Evolutionary conservation across 2,888 invertebrate species (phyloP), one percentile per base, ranked within the genome.

Genomic region (Gasteruption jaculator): DNA sequence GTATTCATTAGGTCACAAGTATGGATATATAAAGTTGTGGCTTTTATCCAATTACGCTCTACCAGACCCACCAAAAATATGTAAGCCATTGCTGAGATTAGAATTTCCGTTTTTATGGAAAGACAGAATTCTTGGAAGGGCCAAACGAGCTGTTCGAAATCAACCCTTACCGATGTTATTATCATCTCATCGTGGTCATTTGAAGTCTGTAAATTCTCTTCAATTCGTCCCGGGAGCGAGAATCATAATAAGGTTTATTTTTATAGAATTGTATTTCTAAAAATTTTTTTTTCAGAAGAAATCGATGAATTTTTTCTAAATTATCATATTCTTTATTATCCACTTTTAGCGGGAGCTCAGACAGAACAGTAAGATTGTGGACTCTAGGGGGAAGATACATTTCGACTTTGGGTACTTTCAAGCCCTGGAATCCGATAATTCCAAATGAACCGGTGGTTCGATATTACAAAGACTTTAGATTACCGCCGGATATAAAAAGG

Each of bases 21-120:
- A 76, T 43, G 91, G 91, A 2, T 89, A 89, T 59, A 75, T 91
- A 38, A 90, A 89, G 73, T 78, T 83, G 14, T 91, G 89, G 88
- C 76, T 84, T 30, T 74, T 91, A 62, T 74, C 72, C 37, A 83
- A 86, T 65, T 90, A 79, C 56, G 78, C 82, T 26, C 53, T 60
- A 24, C 70, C 66, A 29, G 67, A 73, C 50, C 49, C 57, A 8
- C 46, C 58, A 6, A 51, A 76, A 55, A 70, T 84, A 41, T 76
- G 71, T 60, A 79, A 84, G 79, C 81, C 84, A 3, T 60, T 66
- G 43, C 73, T 85, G 38, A 76, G 84, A 38, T 61, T 83, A 46
- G 74, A 78, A 65, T 88, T 88, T 69, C 84, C 86, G 55, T 87
- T 87, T 72, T 68, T 86, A 65, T 80, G 82, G 77, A 77, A 74